These are phyloP conservation scores for Thaleichthys pacificus DNA, from an alignment of 2,797 vertebrate species.

Conservation along the genomic window DNA sequence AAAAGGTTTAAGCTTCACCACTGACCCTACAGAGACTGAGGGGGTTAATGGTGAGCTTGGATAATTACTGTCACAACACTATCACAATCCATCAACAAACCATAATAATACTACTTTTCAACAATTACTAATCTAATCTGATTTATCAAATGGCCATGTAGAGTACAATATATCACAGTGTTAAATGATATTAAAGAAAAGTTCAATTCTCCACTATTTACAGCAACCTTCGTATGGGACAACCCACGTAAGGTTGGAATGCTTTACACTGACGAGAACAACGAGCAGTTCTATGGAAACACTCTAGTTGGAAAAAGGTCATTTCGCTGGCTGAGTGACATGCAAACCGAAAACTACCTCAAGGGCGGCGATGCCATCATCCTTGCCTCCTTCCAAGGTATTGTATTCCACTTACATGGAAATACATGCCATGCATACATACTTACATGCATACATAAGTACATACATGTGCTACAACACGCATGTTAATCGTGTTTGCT, in stretches of 20 bases:
- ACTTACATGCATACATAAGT: no score
- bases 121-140: not conserved
- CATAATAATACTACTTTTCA: no score
- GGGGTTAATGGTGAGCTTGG: slow-evolving; percentile 48
- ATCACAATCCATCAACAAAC: not conserved
- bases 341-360: slow-evolving; percentile 44
- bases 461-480: no score
- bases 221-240: slow-evolving; percentile 22
- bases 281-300: slow-evolving; percentile 65
- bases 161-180: slow-evolving; percentile 45
- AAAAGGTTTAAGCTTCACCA: slow-evolving; percentile 75
- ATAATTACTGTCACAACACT: not conserved
- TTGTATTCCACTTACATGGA: no score
- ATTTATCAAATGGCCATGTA: slow-evolving; percentile 57
- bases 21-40: slow-evolving; percentile 60
- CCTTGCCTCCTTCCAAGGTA: slow-evolving; percentile 74
- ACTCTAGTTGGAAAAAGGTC: slow-evolving; percentile 43
- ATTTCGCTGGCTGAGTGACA: slow-evolving; percentile 66
- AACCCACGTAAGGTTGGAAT: not conserved
- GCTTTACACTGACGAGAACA: slow-evolving; percentile 63
- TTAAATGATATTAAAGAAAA: not conserved
- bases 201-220: not conserved
- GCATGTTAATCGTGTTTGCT: no score
- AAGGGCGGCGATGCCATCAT: not conserved
- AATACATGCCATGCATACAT: no score